These are phyloP conservation scores for Limnothrissa miodon DNA, from an alignment of 2,113 vertebrate genomes.

Conservation along the genomic window DNA sequence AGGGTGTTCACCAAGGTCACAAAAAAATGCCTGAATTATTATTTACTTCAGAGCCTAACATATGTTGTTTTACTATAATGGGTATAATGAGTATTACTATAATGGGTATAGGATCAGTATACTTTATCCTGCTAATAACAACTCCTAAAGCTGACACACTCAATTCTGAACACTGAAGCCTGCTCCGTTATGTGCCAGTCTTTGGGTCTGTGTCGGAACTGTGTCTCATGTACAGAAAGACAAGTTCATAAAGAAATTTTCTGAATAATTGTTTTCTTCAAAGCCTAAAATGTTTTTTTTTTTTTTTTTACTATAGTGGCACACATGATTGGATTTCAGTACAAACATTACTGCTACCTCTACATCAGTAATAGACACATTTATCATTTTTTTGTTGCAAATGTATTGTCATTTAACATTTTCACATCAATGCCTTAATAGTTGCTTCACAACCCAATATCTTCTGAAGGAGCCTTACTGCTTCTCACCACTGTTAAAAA, in stretches of 20 bases:
- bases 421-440: constrained; percentile 35
- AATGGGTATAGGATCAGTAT: no score
- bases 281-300: not conserved
- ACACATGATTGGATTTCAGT: no score
- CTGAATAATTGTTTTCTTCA: not conserved
- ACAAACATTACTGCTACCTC: no score
- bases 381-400: not conserved
- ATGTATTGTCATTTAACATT: constrained; percentile 38
- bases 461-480: constrained; percentile 57
- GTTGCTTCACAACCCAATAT: constrained; percentile 71
- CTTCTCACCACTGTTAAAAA: constrained; percentile 66
- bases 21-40: no score
- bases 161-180: not conserved
- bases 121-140: no score
- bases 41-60: no score
- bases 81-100: no score
- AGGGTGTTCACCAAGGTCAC: no score
- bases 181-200: not conserved
- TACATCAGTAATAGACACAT: no score
- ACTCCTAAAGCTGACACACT: no score
- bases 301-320: not conserved
- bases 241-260: not conserved
- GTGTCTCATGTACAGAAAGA: not conserved
- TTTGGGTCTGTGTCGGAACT: not conserved
- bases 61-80: no score